phyloP scores from a whole-genome alignment of 2,797 vertebrate genomes.

The Urophycis tenuis region DNA sequence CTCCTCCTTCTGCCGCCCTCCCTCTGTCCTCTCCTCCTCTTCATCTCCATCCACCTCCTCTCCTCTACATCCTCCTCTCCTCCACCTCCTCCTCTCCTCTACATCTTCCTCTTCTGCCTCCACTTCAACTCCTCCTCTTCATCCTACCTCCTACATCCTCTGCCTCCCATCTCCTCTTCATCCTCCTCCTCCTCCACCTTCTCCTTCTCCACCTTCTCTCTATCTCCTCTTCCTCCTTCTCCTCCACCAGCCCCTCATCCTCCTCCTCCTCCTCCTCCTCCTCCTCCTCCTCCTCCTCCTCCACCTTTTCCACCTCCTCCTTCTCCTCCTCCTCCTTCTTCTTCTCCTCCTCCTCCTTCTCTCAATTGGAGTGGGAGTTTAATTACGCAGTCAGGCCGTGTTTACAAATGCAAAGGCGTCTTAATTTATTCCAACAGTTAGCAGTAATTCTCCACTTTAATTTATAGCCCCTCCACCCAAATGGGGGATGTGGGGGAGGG shows the following conservation, averaged over 20 bases:
- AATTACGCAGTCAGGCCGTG: conserved; percentile 78
- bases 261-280: too few relatives aligned
- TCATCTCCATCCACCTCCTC: too few relatives aligned
- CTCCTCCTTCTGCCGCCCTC: too few relatives aligned
- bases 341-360: conserved; percentile 13
- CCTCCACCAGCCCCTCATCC: too few relatives aligned
- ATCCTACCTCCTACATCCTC: not conserved
- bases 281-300: too few relatives aligned
- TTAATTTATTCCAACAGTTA: conserved; percentile 81
- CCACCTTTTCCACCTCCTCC: not conserved
- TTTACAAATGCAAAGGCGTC: conserved; percentile 78
- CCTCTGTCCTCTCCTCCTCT: not conserved
- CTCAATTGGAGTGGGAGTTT: conserved; percentile 71
- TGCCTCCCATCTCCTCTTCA: conserved; percentile 19
- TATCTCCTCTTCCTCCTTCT: conserved; percentile 14
- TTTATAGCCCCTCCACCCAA: conserved; percentile 74
- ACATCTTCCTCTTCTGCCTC: too few relatives aligned
- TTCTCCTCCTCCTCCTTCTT: not conserved
- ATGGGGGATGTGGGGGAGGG: conserved; percentile 52
- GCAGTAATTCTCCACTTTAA: conserved; percentile 79
- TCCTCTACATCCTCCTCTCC: conserved; percentile 16
- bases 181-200: too few relatives aligned
- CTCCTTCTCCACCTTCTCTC: too few relatives aligned
- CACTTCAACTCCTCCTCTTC: too few relatives aligned
- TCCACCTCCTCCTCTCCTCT: too few relatives aligned